These are phyloP conservation scores for Chloroclystis v-ata DNA, from an alignment of 2,888 invertebrate species.

Conservation along the genomic window DNA sequence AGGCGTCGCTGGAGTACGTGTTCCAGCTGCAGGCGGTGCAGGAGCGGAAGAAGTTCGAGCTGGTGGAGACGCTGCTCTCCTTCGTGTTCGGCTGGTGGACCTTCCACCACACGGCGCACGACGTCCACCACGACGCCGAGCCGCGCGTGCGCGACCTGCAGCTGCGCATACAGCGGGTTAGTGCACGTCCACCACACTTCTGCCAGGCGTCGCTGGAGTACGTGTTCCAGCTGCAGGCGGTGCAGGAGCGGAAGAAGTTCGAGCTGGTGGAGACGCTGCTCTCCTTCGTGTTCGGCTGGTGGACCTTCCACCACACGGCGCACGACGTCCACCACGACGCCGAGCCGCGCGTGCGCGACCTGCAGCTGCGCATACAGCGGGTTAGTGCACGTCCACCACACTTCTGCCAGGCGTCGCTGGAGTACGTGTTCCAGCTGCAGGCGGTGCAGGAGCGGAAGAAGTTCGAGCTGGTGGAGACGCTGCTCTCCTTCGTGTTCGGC, in stretches of 20 bases:
- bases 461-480: constrained; percentile 98
- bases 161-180: constrained; percentile 95
- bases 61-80: constrained; percentile 93
- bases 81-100: constrained; percentile 99
- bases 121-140: constrained; percentile 95
- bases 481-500: constrained; percentile 94
- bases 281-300: constrained; percentile 97
- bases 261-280: constrained; percentile 97
- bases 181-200: constrained; percentile 77
- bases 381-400: constrained; percentile 72
- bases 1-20: constrained; percentile 98
- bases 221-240: constrained; percentile 97
- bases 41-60: constrained; percentile 99
- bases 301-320: constrained; percentile 94
- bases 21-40: constrained; percentile 98
- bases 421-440: constrained; percentile 97
- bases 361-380: constrained; percentile 96
- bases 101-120: constrained; percentile 94
- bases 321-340: constrained; percentile 97
- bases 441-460: constrained; percentile 99
- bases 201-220: constrained; percentile 97
- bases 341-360: constrained; percentile 93
- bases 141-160: constrained; percentile 95
- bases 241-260: constrained; percentile 99
- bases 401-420: constrained; percentile 97